Evolutionary conservation across 2,888 invertebrate genomes (phyloP).

Genomic region (Dorcus parallelipipedus): DNA sequence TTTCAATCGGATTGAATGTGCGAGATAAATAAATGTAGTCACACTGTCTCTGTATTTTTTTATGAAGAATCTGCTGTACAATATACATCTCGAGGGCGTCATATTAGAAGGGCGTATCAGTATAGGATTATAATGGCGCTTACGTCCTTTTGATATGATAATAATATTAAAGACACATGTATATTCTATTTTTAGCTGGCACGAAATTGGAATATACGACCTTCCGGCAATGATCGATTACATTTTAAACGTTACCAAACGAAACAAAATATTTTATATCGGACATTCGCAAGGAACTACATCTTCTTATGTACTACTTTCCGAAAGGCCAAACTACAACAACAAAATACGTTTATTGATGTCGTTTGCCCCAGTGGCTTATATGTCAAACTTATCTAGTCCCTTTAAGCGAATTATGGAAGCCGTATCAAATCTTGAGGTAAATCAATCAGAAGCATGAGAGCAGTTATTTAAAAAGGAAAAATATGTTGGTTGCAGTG

Average conservation of each 20-base stretch:
- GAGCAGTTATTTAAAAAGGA: constrained; percentile 34
- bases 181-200: constrained; percentile 52
- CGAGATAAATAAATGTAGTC: too few relatives aligned
- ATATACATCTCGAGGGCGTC: too few relatives aligned
- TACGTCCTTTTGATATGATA: too few relatives aligned
- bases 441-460: neutral
- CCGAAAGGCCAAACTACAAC: constrained; percentile 62
- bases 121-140: too few relatives aligned
- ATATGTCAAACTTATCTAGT: constrained; percentile 6
- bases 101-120: too few relatives aligned
- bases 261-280: constrained; percentile 64
- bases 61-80: too few relatives aligned
- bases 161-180: too few relatives aligned
- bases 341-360: constrained; percentile 62
- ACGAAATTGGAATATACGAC: constrained; percentile 76
- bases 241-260: constrained; percentile 56
- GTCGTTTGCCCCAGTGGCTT: constrained; percentile 56
- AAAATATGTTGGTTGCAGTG: neutral
- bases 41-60: too few relatives aligned
- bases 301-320: constrained; percentile 63
- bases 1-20: too few relatives aligned
- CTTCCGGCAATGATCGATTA: constrained; percentile 77
- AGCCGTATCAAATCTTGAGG: neutral
- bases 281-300: constrained; percentile 80
- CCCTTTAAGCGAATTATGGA: constrained; percentile 49